Evolutionary conservation across 2,113 vertebrate genomes (phyloP).

Genomic region (Anhinga anhinga): DNA sequence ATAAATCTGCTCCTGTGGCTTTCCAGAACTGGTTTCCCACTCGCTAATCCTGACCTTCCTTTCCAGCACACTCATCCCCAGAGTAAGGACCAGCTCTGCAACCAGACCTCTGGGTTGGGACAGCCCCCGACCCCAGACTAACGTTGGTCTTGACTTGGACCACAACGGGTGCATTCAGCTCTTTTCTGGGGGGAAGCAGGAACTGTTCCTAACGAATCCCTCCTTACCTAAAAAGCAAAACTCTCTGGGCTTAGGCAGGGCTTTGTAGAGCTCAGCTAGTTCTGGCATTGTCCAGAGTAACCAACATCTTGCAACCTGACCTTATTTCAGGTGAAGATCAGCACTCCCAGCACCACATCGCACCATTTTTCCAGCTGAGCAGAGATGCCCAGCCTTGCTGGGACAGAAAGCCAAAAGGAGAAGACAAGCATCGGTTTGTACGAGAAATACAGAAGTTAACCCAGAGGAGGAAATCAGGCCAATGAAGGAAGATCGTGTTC

Average conservation of each 20-base stretch:
- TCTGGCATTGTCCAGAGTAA: background rate
- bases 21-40: background rate
- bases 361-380: background rate
- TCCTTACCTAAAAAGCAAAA: background rate
- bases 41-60: background rate
- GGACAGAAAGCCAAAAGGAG: background rate
- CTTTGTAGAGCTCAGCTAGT: background rate
- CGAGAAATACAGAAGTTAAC: background rate
- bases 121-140: background rate
- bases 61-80: accelerated
- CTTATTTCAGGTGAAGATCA: background rate
- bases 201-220: background rate
- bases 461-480: background rate
- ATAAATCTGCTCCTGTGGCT: background rate
- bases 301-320: background rate
- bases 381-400: background rate
- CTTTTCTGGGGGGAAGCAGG: background rate
- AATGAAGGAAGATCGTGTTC: accelerated
- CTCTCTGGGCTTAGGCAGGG: background rate
- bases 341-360: background rate
- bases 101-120: background rate
- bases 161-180: accelerated
- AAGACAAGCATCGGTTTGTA: background rate
- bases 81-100: background rate
- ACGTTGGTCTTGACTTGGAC: background rate